A percentile compares a stretch with the other conserved stretches of the same genome.
phyloP scores from a whole-genome alignment of 2,888 invertebrate genomes.

The Pachliopta kotzebuea region DNA sequence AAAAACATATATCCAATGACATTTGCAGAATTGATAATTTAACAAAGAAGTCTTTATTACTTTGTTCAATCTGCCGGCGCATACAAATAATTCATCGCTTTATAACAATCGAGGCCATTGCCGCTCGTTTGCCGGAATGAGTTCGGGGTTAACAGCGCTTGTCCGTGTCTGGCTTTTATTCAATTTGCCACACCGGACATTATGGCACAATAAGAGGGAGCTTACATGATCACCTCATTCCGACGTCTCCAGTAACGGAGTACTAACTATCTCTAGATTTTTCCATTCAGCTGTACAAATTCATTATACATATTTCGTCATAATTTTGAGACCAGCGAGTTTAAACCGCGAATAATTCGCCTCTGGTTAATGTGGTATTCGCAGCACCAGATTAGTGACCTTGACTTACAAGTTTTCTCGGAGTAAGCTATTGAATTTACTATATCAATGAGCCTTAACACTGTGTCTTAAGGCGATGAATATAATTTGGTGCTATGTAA shows the following conservation, averaged over 20 bases:
- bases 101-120: constrained; percentile 34
- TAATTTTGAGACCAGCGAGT: no score
- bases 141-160: constrained; percentile 35
- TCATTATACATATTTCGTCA: not conserved
- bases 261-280: not conserved
- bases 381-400: no score
- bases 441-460: no score
- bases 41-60: constrained; percentile 24
- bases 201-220: constrained; percentile 41
- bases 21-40: constrained; percentile 13
- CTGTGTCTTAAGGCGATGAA: no score
- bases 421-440: no score
- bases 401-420: no score
- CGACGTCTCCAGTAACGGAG: constrained; percentile 34
- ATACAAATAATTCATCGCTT: constrained; percentile 30
- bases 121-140: constrained; percentile 32
- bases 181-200: constrained; percentile 49
- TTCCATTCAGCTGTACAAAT: not conserved
- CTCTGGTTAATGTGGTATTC: no score
- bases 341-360: no score
- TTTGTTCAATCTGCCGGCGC: constrained; percentile 26
- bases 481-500: no score
- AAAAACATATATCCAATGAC: not conserved
- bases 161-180: constrained; percentile 50
- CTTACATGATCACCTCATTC: constrained; percentile 38